Evolutionary conservation across 2,113 vertebrate species (phyloP), one percentile per base, ranked within the genome.

Genomic region (Salvelinus fontinalis): DNA sequence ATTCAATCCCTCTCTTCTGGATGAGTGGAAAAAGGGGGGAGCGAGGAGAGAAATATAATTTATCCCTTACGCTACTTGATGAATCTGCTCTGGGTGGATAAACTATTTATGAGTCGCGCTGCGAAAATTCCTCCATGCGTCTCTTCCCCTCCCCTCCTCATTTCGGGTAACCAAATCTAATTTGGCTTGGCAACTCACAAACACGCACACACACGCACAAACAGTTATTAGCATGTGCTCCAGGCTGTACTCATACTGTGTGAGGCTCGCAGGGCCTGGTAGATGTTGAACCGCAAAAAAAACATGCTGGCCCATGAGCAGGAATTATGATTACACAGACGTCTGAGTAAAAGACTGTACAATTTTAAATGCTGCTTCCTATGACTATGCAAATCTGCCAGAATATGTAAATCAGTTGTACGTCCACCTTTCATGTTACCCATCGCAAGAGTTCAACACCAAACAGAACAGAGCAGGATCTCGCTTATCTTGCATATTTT

Each of bases 91-190:
- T 89, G 89, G 92, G 85, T 92, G 90, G 87, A 89, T 94, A 92
- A 94, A 94, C 92, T 94, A 94, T 94, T 94, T 94, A 94, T 94
- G 93, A 94, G 92, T 88, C 88, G 89, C 91, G 39, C 39, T 44
- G 39, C 9, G 83, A 90, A 91, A 54, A 90, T 91, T 92, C 90
- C 89, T 91, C 89, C 92, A 93, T 90, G 90, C 92, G 84, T 92
- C 87, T 89, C 89, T 89, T 81, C 81, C 84, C 76, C 87, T 81
- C 81, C 84, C 76, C 87, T 87, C 78, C 87, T 88, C 87, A 85
- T 87, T 86, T 89, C 84, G 66, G 78, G 85, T 88, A 89, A 54
- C 51, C 16, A 91, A 93, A 94, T 94, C 91, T 92, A 92, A 92
- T 93, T 93, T 86, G 78, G 88, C 85, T 86, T 34, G 44, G 66